Conservation (phyloP, 2,888 invertebrate genomes). For the Scrobipalpa atriplicella region DNA sequence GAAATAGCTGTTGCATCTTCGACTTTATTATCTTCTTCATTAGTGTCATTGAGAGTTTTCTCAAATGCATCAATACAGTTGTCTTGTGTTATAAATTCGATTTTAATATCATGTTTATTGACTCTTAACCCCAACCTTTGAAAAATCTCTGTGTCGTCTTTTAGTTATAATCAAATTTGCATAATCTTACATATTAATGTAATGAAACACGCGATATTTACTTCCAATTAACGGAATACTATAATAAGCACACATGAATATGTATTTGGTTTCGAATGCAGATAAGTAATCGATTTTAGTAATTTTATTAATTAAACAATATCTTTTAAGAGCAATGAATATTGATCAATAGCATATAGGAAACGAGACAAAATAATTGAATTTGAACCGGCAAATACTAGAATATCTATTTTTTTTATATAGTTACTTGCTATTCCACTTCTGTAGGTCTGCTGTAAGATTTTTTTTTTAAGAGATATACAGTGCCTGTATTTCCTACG, state of each 20-base stretch:
- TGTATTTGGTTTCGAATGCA: constrained; percentile 7
- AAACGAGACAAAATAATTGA: not conserved
- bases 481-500: too few species aligned
- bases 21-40: constrained; percentile 7
- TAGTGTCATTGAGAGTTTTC: not conserved
- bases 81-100: constrained; percentile 34
- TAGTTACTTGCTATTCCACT: too few species aligned
- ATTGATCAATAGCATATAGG: not conserved
- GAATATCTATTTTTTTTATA: too few species aligned
- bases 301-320: constrained; percentile 20
- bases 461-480: too few species aligned
- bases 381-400: too few species aligned
- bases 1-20: not conserved
- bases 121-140: constrained; percentile 44
- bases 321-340: constrained; percentile 4
- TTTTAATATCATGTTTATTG: constrained; percentile 48
- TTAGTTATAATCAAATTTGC: constrained; percentile 15
- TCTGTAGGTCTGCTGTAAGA: too few species aligned
- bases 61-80: not conserved
- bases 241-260: constrained; percentile 14
- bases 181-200: constrained; percentile 20
- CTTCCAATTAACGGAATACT: constrained; percentile 14
- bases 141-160: constrained; percentile 21
- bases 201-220: constrained; percentile 19
- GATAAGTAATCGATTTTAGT: constrained; percentile 15